A percentile compares a stretch with the other conserved stretches of the same genome.
phyloP scores from a whole-genome alignment of 2,888 invertebrate genomes.

The Acrocyrtus sp. region DNA sequence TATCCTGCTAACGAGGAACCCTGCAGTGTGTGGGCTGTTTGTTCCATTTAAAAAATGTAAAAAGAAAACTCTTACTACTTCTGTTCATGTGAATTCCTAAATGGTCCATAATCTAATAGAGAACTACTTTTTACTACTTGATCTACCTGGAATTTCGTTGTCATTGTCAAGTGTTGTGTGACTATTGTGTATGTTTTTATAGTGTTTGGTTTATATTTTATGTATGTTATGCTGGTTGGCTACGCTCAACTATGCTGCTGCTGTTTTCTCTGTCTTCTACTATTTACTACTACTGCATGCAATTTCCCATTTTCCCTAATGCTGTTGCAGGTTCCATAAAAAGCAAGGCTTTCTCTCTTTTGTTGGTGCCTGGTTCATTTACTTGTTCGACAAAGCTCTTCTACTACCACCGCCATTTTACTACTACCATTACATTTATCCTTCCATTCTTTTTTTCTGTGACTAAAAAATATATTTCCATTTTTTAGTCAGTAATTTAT shows the following conservation, averaged over 20 bases:
- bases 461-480: slow-evolving; percentile 36
- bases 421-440: slow-evolving; percentile 15
- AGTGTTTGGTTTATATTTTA: slow-evolving; percentile 23
- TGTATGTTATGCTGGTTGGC: slow-evolving; percentile 29
- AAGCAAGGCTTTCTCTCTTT: slow-evolving; percentile 27
- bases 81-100: slow-evolving; percentile 32
- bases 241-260: slow-evolving; percentile 6
- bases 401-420: too few relatives aligned
- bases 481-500: slow-evolving; percentile 46
- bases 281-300: slow-evolving; percentile 35
- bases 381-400: slow-evolving; percentile 17
- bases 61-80: slow-evolving; percentile 14
- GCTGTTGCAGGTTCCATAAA: slow-evolving; percentile 38
- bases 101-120: slow-evolving; percentile 45
- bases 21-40: slow-evolving; percentile 25
- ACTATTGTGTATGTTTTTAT: slow-evolving; percentile 40
- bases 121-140: slow-evolving; percentile 20
- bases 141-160: slow-evolving; percentile 37
- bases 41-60: slow-evolving; percentile 13
- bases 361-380: slow-evolving; percentile 13
- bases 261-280: slow-evolving; percentile 20
- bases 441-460: slow-evolving; percentile 27
- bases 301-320: slow-evolving; percentile 44
- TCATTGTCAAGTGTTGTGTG: slow-evolving; percentile 50
- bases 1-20: too few relatives aligned